Evolutionary conservation across 2,888 invertebrate genomes (phyloP), one percentile per base, ranked within the genome.

Genomic region (Ormyrus nitidulus): DNA sequence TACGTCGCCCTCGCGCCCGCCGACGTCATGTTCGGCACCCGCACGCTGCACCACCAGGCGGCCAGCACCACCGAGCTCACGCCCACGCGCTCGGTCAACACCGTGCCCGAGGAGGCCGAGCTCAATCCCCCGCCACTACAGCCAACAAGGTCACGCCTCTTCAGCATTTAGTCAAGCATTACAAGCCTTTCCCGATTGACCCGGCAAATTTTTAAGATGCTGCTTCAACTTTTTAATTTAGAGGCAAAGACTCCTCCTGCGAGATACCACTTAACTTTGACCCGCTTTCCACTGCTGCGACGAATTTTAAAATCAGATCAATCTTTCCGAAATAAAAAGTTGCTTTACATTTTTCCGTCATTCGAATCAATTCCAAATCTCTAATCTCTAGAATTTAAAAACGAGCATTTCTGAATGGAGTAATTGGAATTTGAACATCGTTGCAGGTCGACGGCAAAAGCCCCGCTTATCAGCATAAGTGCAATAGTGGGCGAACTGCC

Each of bases 391-490:
- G 34, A 34, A 34, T 34, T 34, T 34, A 34, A 34, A 34, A 34
- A 34, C 34, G 34, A 34, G 34, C 34, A 34, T 34, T 34, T 34
- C 34, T 34, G 34, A 4, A 34, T 34, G 34, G 34, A 34, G 34
- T 34, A 34, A 34, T 34, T 34, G 34, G 34, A 34, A 34, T 4
- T 34, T 34, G 34, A 34, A 3, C 34, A 34, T 34, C 34, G 34
- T 58, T 58, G 0, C 58, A 74, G 77, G 19, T 9, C 75, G 65
- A 89, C 90, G 74, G 85, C 88, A 13, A 90, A 93, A 91, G 91
- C 94, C 88, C 91, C 95, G 89, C 92, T 94, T 80, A 95, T 95
- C 86, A 95, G 94, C 91, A 95, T 95, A 81, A 95, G 94, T 91
- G 94, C 95, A 51, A 95, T 94, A 84, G 93, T 93, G 70, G 94